Evolutionary conservation across 2,113 vertebrate species (phyloP).

Genomic region (Clarias magur): DNA sequence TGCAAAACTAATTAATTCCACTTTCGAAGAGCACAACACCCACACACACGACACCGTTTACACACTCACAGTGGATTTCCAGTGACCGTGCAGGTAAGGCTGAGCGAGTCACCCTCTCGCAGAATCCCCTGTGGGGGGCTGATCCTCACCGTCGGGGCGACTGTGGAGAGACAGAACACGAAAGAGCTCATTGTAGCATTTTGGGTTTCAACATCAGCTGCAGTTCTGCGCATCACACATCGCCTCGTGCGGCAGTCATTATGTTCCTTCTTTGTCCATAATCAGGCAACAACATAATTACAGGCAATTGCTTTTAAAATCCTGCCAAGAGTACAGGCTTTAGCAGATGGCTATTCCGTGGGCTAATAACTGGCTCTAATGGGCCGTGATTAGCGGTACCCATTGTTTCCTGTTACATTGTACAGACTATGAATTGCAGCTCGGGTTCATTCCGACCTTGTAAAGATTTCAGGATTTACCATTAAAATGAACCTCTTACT

Average conservation of each 20-base stretch:
- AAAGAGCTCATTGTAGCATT: conserved; percentile 5
- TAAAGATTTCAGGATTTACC: background rate
- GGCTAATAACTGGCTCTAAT: conserved; percentile 46
- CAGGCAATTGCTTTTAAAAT: conserved; percentile 26
- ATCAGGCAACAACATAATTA: conserved; percentile 26
- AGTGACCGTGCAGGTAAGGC: conserved; percentile 79
- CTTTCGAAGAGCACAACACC: background rate
- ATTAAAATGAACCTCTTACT: background rate
- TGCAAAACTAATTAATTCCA: background rate
- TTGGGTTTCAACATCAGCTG: background rate
- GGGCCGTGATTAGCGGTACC: conserved; percentile 16
- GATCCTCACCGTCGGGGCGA: conserved; percentile 84
- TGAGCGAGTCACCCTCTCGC: conserved; percentile 85
- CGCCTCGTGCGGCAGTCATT: background rate
- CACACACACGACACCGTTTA: conserved; percentile 35
- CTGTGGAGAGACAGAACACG: conserved; percentile 63
- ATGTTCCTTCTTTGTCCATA: background rate
- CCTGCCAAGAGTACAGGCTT: conserved; percentile 43
- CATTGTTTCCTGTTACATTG: conserved; percentile 1
- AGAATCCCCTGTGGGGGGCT: conserved; percentile 80
- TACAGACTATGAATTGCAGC: background rate
- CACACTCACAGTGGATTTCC: conserved; percentile 86
- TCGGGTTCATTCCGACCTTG: background rate
- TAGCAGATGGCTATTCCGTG: conserved; percentile 47
- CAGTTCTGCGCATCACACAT: background rate